Conservation (phyloP, 2,888 invertebrate species). For the Eupithecia pulchellata region DNA sequence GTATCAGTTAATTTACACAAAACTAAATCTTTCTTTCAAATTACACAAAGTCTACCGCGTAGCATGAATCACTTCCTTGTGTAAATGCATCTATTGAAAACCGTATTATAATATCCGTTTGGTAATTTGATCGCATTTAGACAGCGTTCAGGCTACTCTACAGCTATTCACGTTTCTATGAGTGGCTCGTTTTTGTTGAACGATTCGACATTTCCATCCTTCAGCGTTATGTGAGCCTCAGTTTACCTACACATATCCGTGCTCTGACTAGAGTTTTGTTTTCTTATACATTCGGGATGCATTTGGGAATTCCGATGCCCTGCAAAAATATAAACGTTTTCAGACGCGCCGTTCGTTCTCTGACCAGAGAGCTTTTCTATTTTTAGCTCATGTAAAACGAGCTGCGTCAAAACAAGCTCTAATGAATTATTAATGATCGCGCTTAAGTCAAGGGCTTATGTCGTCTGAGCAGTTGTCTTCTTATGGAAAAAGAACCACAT, state of each 20-base stretch:
- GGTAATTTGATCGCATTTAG: not conserved
- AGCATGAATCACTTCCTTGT: not conserved
- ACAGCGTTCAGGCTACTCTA: not conserved
- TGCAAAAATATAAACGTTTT: slow-evolving; percentile 10
- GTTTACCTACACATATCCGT: slow-evolving; percentile 3
- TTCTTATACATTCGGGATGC: not conserved
- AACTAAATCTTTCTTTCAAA: not conserved
- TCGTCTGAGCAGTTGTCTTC: not conserved
- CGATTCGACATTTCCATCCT: not conserved
- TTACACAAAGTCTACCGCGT: not conserved
- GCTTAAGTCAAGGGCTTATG: slow-evolving; percentile 1
- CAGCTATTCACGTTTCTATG: slow-evolving; percentile 2
- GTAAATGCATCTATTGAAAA: not conserved
- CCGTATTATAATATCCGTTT: not conserved
- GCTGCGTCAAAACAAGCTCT: not conserved
- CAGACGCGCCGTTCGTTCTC: not conserved
- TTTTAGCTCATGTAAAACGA: slow-evolving; percentile 3
- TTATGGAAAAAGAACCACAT: not conserved
- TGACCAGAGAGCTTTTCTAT: not conserved
- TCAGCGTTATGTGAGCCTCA: not conserved
- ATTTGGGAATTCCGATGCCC: slow-evolving; percentile 6
- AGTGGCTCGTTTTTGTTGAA: not conserved
- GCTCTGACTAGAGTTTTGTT: slow-evolving; percentile 1
- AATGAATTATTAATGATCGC: slow-evolving; percentile 9
- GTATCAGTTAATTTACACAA: not conserved